Evolutionary conservation across 2,888 invertebrate genomes (phyloP), one percentile per base, ranked within the genome.

Genomic region (Microctonus aethiopoides): DNA sequence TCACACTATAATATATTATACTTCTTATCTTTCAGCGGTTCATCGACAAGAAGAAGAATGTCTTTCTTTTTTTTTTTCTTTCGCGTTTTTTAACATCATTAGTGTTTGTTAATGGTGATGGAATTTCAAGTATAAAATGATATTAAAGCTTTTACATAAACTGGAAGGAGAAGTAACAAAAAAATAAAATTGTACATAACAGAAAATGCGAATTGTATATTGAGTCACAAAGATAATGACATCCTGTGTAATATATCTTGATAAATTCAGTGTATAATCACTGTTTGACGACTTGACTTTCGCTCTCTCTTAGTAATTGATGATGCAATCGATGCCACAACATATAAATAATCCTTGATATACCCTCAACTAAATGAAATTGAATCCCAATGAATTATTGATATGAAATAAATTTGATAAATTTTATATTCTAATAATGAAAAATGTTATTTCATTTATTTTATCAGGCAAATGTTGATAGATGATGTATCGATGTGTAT

Each of bases 21-120:
- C 20, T 60, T 63, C 52, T 60, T 68, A 63, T 68, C 57, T 46
- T 63, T 57, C 41, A 46, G 20, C 16, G 36, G 26, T 68, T 67
- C 39, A 29, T 16, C 51, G 41, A 24, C 29, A 39, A 46, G 32
- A 51, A n/a, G 29, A 39, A 41, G 26, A 29, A 59, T 56, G 10
- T 56, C 26, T 56, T 11, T 24, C 7, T 29, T 29, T 26, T 56
- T 11, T 24, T 7, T 29, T 29, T 3, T 29, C 29, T 7, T 29
- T 5, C 29, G 3, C 29, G 7, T 41, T 41, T 34, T 34, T 20
- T 5, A n/a, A 20, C 16, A 7, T 34, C 57, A 57, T 57, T 57
- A 57, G 57, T 34, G 57, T 32, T 34, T 10, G 29, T 34, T 34
- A 57, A 57, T 57, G 57, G 34, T 46, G 26, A 24, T 62, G 46